These are phyloP conservation scores for Cordilura impudica DNA, from an alignment of 2,888 invertebrate species.

Conservation along the genomic window DNA sequence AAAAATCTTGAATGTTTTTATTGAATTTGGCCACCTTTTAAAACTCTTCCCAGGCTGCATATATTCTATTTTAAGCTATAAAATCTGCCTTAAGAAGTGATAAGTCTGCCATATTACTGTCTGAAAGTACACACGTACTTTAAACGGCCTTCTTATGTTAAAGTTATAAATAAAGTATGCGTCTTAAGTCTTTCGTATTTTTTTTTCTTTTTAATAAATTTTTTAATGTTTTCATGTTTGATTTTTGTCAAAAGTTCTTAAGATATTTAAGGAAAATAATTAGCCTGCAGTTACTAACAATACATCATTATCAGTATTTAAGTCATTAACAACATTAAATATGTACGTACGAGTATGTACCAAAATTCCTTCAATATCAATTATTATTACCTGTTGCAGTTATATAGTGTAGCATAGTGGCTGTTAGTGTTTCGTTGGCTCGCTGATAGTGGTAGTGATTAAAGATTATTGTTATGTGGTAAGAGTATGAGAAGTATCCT, in stretches of 20 bases:
- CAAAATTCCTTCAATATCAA: conserved; percentile 26
- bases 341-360: neutral
- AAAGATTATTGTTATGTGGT: conserved; percentile 25
- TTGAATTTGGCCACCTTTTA: too few species aligned
- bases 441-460: conserved; percentile 34
- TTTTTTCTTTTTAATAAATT: neutral
- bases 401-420: neutral
- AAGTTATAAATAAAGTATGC: neutral
- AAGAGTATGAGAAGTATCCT: conserved; percentile 9
- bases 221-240: conserved; percentile 14
- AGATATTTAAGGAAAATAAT: conserved; percentile 31
- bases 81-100: too few species aligned
- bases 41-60: too few species aligned
- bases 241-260: conserved; percentile 47
- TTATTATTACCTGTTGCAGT: conserved; percentile 18
- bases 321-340: conserved; percentile 12
- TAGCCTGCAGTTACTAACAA: conserved; percentile 54
- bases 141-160: neutral
- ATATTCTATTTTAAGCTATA: too few species aligned
- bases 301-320: conserved; percentile 48
- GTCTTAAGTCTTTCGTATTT: neutral
- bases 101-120: too few species aligned
- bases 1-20: too few species aligned
- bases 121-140: neutral
- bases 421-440: neutral